Percentiles rank a stretch among this genome's conserved stretches.
Evolutionary conservation across 2,113 vertebrate genomes (phyloP).

Genomic region (Oxyura jamaicensis): DNA sequence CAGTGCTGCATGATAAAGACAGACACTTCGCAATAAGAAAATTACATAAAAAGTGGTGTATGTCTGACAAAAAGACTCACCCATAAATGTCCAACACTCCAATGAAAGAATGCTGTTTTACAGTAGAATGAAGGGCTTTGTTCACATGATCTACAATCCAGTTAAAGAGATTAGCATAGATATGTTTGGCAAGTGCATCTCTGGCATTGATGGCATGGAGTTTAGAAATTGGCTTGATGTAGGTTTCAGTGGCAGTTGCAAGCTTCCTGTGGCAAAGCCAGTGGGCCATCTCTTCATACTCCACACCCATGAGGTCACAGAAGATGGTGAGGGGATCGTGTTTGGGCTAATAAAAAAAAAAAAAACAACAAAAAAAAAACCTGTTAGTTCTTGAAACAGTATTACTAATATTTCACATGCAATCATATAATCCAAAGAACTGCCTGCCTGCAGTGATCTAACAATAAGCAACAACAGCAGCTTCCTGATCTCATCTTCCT

Average conservation of each 20-base stretch:
- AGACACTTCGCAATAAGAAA: neutral
- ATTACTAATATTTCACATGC: neutral
- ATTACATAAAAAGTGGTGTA: neutral
- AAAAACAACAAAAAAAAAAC: neutral
- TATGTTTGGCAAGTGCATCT: conserved; percentile 95
- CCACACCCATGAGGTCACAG: conserved; percentile 94
- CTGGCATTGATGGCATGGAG: conserved; percentile 94
- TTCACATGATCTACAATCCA: conserved; percentile 98
- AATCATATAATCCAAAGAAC: neutral
- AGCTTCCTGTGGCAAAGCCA: conserved; percentile 98
- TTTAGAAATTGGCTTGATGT: conserved; percentile 92
- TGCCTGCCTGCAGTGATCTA: neutral
- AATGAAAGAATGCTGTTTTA: conserved; percentile 97
- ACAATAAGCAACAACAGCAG: neutral
- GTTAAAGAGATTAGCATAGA: conserved; percentile 97
- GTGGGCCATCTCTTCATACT: conserved; percentile 95
- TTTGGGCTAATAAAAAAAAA: conserved; percentile 82
- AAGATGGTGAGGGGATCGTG: conserved; percentile 89
- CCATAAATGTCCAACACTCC: conserved; percentile 98
- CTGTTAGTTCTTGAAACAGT: neutral
- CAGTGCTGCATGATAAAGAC: neutral
- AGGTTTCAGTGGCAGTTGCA: conserved; percentile 92
- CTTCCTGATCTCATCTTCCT: neutral
- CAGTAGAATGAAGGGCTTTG: conserved; percentile 87
- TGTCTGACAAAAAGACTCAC: conserved; percentile 72